These are phyloP conservation scores for Addax nasomaculatus DNA, from an alignment of 2,113 vertebrate genomes.

Conservation along the genomic window DNA sequence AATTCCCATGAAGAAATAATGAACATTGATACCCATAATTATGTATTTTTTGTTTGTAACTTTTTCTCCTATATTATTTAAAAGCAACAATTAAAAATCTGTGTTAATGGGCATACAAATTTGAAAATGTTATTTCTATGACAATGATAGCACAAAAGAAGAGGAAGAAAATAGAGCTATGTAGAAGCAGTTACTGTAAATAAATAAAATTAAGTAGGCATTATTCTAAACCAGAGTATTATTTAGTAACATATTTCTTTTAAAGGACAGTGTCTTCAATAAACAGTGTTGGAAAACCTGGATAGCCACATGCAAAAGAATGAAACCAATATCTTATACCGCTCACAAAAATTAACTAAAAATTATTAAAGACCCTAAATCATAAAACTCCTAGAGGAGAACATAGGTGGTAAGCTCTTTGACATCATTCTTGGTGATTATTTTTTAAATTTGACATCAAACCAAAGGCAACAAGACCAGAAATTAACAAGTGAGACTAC, in stretches of 20 bases:
- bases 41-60: neutral
- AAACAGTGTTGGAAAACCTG: neutral
- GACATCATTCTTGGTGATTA: neutral
- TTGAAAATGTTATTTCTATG: neutral
- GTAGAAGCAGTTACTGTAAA: neutral
- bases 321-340: neutral
- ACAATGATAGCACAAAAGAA: neutral
- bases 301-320: neutral
- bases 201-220: neutral
- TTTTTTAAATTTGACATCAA: neutral
- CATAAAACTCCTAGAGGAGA: neutral
- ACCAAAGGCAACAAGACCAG: neutral
- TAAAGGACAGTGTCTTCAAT: neutral
- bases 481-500: neutral
- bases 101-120: neutral
- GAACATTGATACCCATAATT: neutral
- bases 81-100: neutral
- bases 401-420: neutral
- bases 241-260: neutral
- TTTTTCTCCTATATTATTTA: neutral
- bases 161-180: neutral
- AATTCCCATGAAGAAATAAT: neutral
- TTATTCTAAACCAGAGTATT: neutral
- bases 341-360: neutral
- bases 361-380: neutral